Conservation (phyloP, 2,888 invertebrate genomes). For the Ligdia adustata region DNA sequence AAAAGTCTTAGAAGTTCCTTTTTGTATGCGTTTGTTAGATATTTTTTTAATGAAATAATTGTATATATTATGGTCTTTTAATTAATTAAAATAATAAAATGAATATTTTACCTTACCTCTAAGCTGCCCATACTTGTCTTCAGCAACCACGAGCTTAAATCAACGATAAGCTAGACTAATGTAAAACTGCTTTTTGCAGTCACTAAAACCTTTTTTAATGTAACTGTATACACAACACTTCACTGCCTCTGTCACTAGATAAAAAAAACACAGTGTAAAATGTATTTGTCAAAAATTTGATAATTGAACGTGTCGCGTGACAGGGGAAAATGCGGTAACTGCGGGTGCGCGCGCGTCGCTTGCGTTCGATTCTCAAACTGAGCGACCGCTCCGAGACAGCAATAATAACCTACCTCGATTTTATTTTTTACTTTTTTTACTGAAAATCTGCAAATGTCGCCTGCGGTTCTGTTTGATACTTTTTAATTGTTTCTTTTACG, state of each 20-base stretch:
- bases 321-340: slow-evolving; percentile 44
- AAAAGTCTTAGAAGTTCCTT: too few species aligned
- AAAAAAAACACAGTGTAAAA: slow-evolving; percentile 27
- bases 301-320: slow-evolving; percentile 45
- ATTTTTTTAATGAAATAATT: too few species aligned
- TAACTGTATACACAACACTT: slow-evolving; percentile 43
- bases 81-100: not conserved
- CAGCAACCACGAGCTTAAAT: slow-evolving; percentile 9
- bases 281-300: slow-evolving; percentile 40
- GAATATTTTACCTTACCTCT: slow-evolving; percentile 21
- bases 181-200: slow-evolving; percentile 23
- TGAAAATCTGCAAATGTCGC: slow-evolving; percentile 69
- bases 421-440: slow-evolving; percentile 66
- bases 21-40: too few species aligned
- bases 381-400: slow-evolving; percentile 65
- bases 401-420: slow-evolving; percentile 63
- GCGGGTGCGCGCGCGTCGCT: slow-evolving; percentile 69
- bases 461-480: slow-evolving; percentile 58
- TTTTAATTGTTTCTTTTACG: slow-evolving; percentile 45
- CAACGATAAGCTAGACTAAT: slow-evolving; percentile 28
- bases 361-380: slow-evolving; percentile 75
- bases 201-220: slow-evolving; percentile 41
- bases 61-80: not conserved
- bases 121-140: slow-evolving; percentile 36
- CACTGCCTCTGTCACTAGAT: slow-evolving; percentile 31